Conservation (phyloP, 2,797 vertebrate genomes). For the Microcaecilia unicolor region DNA sequence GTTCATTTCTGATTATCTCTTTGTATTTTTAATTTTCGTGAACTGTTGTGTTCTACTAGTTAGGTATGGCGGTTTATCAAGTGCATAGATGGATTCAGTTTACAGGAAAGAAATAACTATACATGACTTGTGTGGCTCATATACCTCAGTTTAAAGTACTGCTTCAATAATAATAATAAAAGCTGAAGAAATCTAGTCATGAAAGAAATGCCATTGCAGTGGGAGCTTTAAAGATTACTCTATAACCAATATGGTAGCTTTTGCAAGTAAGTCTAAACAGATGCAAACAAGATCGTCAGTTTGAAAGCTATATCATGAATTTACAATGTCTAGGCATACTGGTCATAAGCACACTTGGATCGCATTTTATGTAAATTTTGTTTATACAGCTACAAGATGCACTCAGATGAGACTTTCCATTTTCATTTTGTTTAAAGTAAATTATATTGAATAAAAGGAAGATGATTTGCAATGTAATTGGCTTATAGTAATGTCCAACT, state of each 20-base stretch:
- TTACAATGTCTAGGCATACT: conserved; percentile 9
- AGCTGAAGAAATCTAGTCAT: conserved; percentile 19
- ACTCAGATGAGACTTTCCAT: conserved; percentile 30
- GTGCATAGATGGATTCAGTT: too few relatives aligned
- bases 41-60: too few relatives aligned
- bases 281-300: conserved; percentile 16
- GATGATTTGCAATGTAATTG: conserved; percentile 30
- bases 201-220: conserved; percentile 12
- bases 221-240: conserved; percentile 31
- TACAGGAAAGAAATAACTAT: too few relatives aligned
- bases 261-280: conserved; percentile 18
- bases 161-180: conserved; percentile 27
- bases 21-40: too few relatives aligned
- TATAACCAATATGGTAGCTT: conserved; percentile 17
- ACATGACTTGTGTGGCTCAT: too few relatives aligned
- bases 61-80: too few relatives aligned
- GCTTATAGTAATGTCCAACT: conserved; percentile 21
- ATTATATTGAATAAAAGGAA: conserved; percentile 20
- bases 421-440: conserved; percentile 36
- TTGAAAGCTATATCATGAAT: conserved; percentile 22
- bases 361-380: conserved; percentile 37
- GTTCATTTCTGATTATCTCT: too few relatives aligned
- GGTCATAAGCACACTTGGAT: conserved; percentile 6
- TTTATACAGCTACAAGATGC: conserved; percentile 25
- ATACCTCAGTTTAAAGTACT: conserved; percentile 26